phyloP scores from a whole-genome alignment of 2,797 vertebrate genomes.

The Helostoma temminkii region DNA sequence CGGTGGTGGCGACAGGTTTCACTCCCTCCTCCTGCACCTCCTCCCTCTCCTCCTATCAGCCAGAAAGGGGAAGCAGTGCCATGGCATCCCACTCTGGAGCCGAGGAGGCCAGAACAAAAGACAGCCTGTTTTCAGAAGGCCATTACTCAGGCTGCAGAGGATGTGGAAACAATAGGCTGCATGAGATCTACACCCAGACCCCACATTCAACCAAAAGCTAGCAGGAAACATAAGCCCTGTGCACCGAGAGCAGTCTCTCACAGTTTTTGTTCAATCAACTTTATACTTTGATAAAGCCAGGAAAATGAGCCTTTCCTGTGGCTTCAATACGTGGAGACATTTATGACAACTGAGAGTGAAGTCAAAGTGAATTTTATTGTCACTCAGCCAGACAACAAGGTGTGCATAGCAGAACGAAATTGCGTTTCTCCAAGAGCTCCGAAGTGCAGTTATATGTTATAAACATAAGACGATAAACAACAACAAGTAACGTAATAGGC shows the following conservation, averaged over 20 bases:
- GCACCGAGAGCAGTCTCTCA: slow-evolving; percentile 75
- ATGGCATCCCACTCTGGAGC: slow-evolving; percentile 77
- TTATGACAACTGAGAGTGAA: slow-evolving; percentile 56
- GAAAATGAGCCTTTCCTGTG: slow-evolving; percentile 55
- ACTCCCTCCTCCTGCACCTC: slow-evolving; percentile 56
- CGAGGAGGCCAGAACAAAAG: slow-evolving; percentile 81
- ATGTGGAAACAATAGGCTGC: slow-evolving; percentile 83
- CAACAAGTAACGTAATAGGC: too few relatives aligned
- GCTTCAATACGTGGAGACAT: slow-evolving; percentile 45
- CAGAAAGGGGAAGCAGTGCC: slow-evolving; percentile 77
- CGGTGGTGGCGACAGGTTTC: slow-evolving; percentile 75
- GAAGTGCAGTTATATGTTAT: too few relatives aligned
- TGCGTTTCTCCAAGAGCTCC: too few relatives aligned
- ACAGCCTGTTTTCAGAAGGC: slow-evolving; percentile 81
- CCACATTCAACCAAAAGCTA: slow-evolving; percentile 76
- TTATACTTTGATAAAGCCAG: slow-evolving; percentile 69
- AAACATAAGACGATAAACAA: too few relatives aligned
- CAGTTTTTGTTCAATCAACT: slow-evolving; percentile 75
- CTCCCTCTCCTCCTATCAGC: slow-evolving; percentile 70
- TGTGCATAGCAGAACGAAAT: too few relatives aligned
- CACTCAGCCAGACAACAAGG: too few relatives aligned
- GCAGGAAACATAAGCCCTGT: slow-evolving; percentile 80
- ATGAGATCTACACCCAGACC: slow-evolving; percentile 81
- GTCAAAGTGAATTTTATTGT: too few relatives aligned
- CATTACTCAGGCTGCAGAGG: slow-evolving; percentile 83